phyloP scores from a whole-genome alignment of 2,113 vertebrate species.

The Drymodes brunneopygia region DNA sequence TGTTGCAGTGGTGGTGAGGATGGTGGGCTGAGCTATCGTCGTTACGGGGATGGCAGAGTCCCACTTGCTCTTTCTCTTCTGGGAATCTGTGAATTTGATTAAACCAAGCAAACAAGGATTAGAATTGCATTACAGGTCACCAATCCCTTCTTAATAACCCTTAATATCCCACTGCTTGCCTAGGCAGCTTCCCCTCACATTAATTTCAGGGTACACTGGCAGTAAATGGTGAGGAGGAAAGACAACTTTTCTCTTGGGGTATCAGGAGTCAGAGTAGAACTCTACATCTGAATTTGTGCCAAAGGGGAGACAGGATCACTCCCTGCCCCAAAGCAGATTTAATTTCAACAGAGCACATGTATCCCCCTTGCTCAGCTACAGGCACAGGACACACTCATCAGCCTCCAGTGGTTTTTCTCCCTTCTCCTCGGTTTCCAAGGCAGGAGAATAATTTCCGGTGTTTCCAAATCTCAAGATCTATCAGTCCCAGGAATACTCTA shows the following conservation, averaged over 20 bases:
- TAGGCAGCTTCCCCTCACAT: not conserved
- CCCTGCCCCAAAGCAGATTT: not conserved
- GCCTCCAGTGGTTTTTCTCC: not conserved
- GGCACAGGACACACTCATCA: not conserved
- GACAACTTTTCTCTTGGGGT: not conserved
- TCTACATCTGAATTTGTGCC: not conserved
- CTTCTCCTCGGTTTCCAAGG: not conserved
- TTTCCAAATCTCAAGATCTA: not conserved
- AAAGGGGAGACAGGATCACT: not conserved
- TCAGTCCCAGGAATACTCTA: not conserved
- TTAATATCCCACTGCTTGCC: not conserved
- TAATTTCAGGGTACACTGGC: not conserved
- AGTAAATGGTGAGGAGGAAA: not conserved
- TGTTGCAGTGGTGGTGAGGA: conserved; percentile 91
- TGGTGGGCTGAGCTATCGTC: conserved; percentile 88
- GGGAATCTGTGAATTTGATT: conserved; percentile 79
- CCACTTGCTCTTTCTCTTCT: conserved; percentile 99
- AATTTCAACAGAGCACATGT: not conserved
- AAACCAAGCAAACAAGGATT: not conserved
- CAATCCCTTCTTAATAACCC: not conserved
- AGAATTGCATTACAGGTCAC: not conserved
- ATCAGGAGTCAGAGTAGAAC: not conserved
- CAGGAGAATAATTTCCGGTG: not conserved
- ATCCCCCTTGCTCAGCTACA: not conserved
- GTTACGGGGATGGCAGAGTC: conserved; percentile 94